Evolutionary conservation across 2,888 invertebrate species (phyloP), one percentile per base, ranked within the genome.

Genomic region (Caenorhabditis angaria): DNA sequence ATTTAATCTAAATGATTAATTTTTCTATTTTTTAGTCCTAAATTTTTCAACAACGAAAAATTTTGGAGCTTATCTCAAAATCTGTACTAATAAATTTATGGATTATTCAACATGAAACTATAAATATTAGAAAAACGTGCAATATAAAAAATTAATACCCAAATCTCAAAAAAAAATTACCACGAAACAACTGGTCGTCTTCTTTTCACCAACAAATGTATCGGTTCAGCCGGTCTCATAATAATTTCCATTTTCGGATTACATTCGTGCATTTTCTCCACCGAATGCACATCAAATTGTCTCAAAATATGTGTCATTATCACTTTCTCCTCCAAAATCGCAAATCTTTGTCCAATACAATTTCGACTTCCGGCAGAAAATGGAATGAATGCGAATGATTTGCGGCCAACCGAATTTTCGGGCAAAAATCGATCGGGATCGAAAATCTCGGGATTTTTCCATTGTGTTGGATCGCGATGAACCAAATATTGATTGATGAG

Each of bases 281-380:
- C 25, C 12, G 74, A 51, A 10, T 51, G 61, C 5, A 89, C 82
- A 41, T 74, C 74, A 78, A 89, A 90, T 57, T 87, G 83, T 27
- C 88, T 84, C 54, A 90, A 83, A 27, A 90, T 82, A 55, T 85
- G 83, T 0, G 88, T 85, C 61, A 90, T 74, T 35, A 90, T 78
- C 0, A 87, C 87, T 77, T 90, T 90, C 82, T 89, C 88, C 72
- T 90, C 90, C 78, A 89, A 77, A 72, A 89, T 59, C 18, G 86
- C 86, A 64, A 86, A 86, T 54, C 85, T 75, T 83, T 87, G 85
- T 82, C 90, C 90, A 50, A 90, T 90, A 74, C 90, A 90, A 80
- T 90, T 90, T 27, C 90, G 83, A 3, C 87, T 84, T 2, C 90
- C 90, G 48, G 89, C 90, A 2, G 89, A 89, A 81, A 90, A 90